Evolutionary conservation across 1,140 invertebrate species (phyloP).

Genomic region (Idris sp.): DNA sequence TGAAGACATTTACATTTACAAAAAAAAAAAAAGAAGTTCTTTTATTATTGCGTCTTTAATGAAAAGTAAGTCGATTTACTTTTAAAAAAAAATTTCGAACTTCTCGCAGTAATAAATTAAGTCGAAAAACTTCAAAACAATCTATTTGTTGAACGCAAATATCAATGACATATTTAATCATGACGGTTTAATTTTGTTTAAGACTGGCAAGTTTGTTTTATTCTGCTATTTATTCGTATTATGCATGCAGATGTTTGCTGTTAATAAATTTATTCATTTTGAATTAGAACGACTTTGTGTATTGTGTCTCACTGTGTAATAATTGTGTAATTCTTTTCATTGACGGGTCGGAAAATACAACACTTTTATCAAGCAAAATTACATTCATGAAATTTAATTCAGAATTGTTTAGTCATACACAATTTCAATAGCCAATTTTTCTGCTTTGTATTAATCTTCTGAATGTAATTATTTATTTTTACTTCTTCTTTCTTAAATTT

Average conservation of each 20-base stretch:
- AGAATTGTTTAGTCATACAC: too few species aligned
- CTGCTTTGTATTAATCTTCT: too few species aligned
- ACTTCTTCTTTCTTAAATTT: too few species aligned
- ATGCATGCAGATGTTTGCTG: constrained; percentile 14
- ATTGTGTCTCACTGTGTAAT: too few species aligned
- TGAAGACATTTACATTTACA: constrained; percentile 6
- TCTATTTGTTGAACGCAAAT: constrained; percentile 32
- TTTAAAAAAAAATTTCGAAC: constrained; percentile 13
- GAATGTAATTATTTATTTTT: too few species aligned
- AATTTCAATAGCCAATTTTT: too few species aligned
- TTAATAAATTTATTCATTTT: constrained; percentile 38
- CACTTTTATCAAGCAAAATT: too few species aligned
- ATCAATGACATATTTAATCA: constrained; percentile 37
- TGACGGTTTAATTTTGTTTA: constrained; percentile 23
- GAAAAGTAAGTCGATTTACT: constrained; percentile 37
- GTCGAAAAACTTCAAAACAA: constrained; percentile 29
- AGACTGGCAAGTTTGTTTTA: constrained; percentile 23
- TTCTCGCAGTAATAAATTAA: constrained; percentile 14
- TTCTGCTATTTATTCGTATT: constrained; percentile 19
- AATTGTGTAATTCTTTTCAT: too few species aligned
- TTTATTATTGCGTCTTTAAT: constrained; percentile 18
- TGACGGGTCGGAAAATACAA: too few species aligned
- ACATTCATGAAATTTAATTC: too few species aligned
- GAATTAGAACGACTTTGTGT: constrained; percentile 26
- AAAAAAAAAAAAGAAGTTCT: constrained; percentile 32